Evolutionary conservation across 2,797 vertebrate genomes (phyloP).

Genomic region (Leuciscus waleckii): DNA sequence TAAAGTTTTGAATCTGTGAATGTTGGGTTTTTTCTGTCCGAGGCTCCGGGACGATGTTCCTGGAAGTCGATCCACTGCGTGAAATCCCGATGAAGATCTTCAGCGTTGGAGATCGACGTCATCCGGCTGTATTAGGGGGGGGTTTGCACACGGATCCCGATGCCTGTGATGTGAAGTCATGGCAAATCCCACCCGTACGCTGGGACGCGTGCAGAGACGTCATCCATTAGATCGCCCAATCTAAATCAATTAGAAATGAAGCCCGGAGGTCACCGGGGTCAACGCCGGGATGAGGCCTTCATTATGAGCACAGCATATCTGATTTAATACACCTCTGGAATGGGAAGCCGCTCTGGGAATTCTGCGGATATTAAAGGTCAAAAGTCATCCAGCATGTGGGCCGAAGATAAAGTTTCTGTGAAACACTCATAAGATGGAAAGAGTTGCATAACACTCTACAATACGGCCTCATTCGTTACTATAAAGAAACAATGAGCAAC

Average conservation of each 20-base stretch:
- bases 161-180: constrained; percentile 55
- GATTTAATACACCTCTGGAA: constrained; percentile 70
- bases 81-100: not conserved
- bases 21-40: not conserved
- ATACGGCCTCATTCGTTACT: not conserved
- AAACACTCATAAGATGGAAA: not conserved
- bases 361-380: constrained; percentile 77
- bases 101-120: not conserved
- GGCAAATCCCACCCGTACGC: constrained; percentile 27
- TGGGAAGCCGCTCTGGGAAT: constrained; percentile 61
- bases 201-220: constrained; percentile 7
- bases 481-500: not conserved
- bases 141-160: constrained; percentile 15
- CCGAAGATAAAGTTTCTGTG: constrained; percentile 57
- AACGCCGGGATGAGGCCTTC: constrained; percentile 53
- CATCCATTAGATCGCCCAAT: constrained; percentile 47
- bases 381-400: constrained; percentile 70
- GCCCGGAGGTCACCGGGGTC: constrained; percentile 65
- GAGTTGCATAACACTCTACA: not conserved
- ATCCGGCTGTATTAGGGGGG: not conserved
- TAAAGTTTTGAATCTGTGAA: not conserved
- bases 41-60: not conserved
- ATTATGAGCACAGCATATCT: constrained; percentile 67
- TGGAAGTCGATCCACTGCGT: not conserved
- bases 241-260: constrained; percentile 65